Evolutionary conservation across 1,140 invertebrate species (phyloP), one percentile per base, ranked within the genome.

Genomic region (Laupala kohalensis): DNA sequence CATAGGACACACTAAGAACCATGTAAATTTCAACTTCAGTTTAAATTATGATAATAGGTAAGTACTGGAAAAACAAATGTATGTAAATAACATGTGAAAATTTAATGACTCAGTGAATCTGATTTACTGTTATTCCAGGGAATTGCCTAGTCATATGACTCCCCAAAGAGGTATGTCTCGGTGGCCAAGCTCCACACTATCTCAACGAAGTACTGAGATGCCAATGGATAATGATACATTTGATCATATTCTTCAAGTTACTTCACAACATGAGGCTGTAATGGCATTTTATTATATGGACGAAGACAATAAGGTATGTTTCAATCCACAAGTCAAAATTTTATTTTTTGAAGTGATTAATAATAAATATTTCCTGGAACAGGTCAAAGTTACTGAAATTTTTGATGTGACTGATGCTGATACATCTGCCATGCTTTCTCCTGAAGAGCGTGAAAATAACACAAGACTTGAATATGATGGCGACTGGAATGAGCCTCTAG

Each of bases 281-380:
- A 91, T 95, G 84, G 90, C 93, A 0, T 96, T 92, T 80, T 94
- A 96, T 81, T 96, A 95, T 77, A 88, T 92, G 77, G 90, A 93
- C 77, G 89, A 92, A 77, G 88, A 92, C 77, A 92, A 94, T 79
- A 90, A 92, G 83, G 88, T 89, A 75, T 30, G 71, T 62, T 37
- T 15, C 19, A 53, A 64, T 24, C 63, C n/a, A 37, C 3, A 29
- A 4, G 12, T 15, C 67, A 15, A 6, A 26, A 28, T 28, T 64
- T 67, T 26, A 23, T n/a, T 5, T 0, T 30, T 23, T 15, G 23
- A 6, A 62, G n/a, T 70, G 6, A 28, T 28, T 29, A 24, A 9
- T 25, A 71, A 71, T 25, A 28, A 13, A 53, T 25, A 5, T 3
- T 25, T 13, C 69, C 13, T 6, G 24, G 13, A 79, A 12, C 77